Base-by-base conservation (phyloP, 2,113 vertebrate genomes). In the Platichthys stellatus region DNA sequence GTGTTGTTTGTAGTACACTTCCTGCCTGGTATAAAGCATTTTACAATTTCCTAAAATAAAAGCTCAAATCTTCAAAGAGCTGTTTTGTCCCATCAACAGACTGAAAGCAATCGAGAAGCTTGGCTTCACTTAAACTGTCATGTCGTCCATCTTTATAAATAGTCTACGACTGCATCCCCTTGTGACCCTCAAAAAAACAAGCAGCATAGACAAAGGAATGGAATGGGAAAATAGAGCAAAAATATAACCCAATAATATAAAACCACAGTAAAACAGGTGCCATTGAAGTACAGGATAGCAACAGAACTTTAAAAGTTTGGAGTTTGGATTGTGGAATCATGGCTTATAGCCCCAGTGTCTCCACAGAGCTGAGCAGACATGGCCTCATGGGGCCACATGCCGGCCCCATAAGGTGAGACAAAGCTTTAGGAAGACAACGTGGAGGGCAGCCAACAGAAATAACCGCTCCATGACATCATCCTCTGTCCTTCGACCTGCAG, bases 381-480 rank as follows among this genome's bases (percentile, higher is more conserved):
- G 28, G 63, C 63, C 64, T 78, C 76, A 20, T 3, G 53, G 63
- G 77, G 40, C 51, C 68, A 69, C 60, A 38, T 53, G 53, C 40
- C 6, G 59, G 64, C 35, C 65, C 70, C 54, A 67, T 79, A 73
- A 76, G 90, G 72, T 84, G 68, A 75, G 57, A 68, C 11, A 14
- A 28, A 73, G 72, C 35, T 75, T 75, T 51, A 75, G 67, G 67
- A 74, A 75, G 75, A 80, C 72, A 53, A 69, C 17, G 35, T 66
- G 69, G 59, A 84, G 53, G 61, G 51, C 59, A 51, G 80, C 85
- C 86, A 86, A 78, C 73, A 54, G 67, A 84, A 90, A 90, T 82
- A 83, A 83, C 76, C 84, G 53, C 38, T 18, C 73, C 56, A 85
- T 91, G 83, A 91, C 85, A 84, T 86, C 86, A 85, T 61, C 65